Conservation (phyloP, 1,140 invertebrate species). For the Zaprionus ghesquierei region DNA sequence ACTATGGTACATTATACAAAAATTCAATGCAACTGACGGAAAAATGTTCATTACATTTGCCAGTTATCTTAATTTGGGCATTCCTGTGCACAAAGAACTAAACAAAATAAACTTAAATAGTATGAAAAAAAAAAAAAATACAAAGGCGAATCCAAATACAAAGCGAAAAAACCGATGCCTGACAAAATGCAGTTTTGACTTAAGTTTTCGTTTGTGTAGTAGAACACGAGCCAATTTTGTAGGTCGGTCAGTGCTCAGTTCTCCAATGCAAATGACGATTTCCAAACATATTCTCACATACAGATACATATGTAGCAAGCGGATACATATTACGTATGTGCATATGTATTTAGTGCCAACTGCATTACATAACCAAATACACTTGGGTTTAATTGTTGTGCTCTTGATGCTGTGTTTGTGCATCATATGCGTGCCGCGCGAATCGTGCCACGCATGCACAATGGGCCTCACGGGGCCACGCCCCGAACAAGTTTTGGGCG, state of each 20-base stretch:
- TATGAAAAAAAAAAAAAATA: conserved; percentile 24
- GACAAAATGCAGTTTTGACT: conserved; percentile 66
- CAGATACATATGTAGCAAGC: not conserved
- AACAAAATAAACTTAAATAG: not conserved
- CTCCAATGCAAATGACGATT: conserved; percentile 22
- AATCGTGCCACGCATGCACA: conserved; percentile 22
- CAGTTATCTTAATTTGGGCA: conserved; percentile 4
- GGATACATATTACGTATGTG: conserved; percentile 1
- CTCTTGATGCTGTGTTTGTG: not conserved
- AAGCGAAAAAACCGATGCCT: conserved; percentile 45
- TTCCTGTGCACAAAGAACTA: conserved; percentile 18
- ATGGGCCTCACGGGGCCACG: not conserved
- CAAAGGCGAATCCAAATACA: conserved; percentile 46
- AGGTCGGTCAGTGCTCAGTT: too few species aligned
- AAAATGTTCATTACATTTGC: not conserved
- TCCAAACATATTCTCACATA: conserved; percentile 64
- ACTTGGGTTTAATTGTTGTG: conserved; percentile 5
- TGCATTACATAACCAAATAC: conserved; percentile 58
- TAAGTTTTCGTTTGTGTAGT: conserved; percentile 34
- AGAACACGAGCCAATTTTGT: conserved; percentile 65
- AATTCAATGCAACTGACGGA: not conserved
- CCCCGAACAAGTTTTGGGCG: conserved; percentile 42
- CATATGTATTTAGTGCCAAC: conserved; percentile 15
- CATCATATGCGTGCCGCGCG: not conserved
- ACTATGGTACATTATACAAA: not conserved